Percentiles rank a stretch among this genome's conserved stretches.
Conservation (phyloP, 2,888 invertebrate species). For the Nemurella pictetii region DNA sequence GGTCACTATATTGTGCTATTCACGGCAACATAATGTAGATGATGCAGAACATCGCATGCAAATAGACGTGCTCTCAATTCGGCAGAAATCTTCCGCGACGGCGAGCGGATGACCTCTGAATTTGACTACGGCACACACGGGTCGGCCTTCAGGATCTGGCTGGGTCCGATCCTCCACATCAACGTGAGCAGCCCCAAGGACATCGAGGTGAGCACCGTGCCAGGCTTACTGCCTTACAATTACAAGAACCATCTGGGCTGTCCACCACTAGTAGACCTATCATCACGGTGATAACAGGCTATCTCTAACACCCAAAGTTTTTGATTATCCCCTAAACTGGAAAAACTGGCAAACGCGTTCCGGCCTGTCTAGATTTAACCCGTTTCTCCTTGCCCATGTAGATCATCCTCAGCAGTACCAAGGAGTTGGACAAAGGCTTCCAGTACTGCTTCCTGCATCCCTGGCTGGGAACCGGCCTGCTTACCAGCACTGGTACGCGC, state of each 20-base stretch:
- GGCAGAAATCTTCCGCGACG: background rate
- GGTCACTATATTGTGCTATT: no score
- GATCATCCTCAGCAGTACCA: conserved; percentile 9
- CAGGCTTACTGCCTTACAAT: background rate
- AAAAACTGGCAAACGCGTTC: background rate
- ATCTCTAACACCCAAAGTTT: background rate
- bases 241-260: no score
- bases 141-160: background rate
- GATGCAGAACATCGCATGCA: no score
- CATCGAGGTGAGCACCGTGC: background rate
- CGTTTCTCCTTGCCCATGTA: background rate
- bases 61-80: no score
- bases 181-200: background rate
- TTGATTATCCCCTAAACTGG: background rate
- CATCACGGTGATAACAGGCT: background rate
- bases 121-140: background rate
- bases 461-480: conserved; percentile 12
- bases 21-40: no score
- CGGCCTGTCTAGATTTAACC: background rate
- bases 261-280: no score
- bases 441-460: background rate
- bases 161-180: background rate
- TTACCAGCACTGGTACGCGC: background rate
- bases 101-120: background rate
- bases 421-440: background rate